phyloP scores from a whole-genome alignment of 2,113 vertebrate genomes.

The Dicentrarchus labrax region DNA sequence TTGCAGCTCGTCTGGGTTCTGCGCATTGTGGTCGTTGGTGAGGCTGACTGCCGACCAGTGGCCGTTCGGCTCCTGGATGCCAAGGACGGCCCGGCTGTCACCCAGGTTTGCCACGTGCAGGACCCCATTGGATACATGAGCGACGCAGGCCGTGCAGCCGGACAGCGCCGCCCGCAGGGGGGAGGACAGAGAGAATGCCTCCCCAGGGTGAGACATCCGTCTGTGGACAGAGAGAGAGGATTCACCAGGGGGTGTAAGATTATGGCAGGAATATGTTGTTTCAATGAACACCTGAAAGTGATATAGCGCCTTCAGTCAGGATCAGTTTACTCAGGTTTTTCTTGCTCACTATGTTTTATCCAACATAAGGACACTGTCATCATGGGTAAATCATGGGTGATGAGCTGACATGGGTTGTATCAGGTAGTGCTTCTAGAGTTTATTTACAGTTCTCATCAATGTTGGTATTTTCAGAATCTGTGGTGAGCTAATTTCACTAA shows the following conservation, averaged over 20 bases:
- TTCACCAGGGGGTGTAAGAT: background rate
- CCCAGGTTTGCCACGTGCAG: conserved; percentile 79
- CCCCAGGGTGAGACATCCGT: conserved; percentile 36
- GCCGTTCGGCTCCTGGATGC: conserved; percentile 62
- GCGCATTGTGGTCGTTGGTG: conserved; percentile 77
- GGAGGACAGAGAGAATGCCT: conserved; percentile 42
- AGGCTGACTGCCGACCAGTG: conserved; percentile 71
- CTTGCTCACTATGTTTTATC: no score
- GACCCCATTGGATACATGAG: conserved; percentile 58
- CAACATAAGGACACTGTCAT: no score
- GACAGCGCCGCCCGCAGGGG: conserved; percentile 78
- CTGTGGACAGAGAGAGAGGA: conserved; percentile 39
- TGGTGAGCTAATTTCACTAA: no score
- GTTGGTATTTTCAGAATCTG: no score
- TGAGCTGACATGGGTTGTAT: no score
- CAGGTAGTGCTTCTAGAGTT: no score
- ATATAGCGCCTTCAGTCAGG: no score
- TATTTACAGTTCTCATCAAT: no score
- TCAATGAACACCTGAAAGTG: no score
- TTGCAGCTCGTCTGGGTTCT: conserved; percentile 76
- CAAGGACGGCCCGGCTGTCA: conserved; percentile 78
- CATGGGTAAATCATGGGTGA: no score
- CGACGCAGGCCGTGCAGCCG: conserved; percentile 76
- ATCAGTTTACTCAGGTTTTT: no score
- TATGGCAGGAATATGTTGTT: no score